These are phyloP conservation scores for Hemistola chrysoprasaria DNA, from an alignment of 2,888 invertebrate species.

Conservation along the genomic window DNA sequence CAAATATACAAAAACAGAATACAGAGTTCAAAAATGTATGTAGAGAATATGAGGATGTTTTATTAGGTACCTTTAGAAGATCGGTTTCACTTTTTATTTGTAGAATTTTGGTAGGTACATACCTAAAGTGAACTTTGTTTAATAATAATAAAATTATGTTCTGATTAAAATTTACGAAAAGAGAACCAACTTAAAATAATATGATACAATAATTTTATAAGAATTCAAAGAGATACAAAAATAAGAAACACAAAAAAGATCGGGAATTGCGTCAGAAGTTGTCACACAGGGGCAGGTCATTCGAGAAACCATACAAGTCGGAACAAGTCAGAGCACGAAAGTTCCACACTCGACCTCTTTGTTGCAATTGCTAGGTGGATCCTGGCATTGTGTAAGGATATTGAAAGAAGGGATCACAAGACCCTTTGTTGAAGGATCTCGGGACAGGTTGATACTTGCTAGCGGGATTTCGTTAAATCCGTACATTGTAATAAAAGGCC, in stretches of 20 bases:
- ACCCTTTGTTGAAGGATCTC: conserved; percentile 28
- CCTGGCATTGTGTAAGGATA: conserved; percentile 37
- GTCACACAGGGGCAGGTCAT: conserved; percentile 21
- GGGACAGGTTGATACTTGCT: conserved; percentile 42
- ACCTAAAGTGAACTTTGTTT: too few relatives aligned
- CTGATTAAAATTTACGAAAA: too few relatives aligned
- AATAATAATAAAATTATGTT: too few relatives aligned
- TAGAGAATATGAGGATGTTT: conserved; percentile 35
- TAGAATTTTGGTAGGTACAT: too few relatives aligned
- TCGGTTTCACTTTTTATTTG: conserved; percentile 13
- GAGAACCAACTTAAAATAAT: too few relatives aligned
- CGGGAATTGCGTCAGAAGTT: conserved; percentile 10
- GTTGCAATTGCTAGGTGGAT: conserved; percentile 31
- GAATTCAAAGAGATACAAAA: too few relatives aligned
- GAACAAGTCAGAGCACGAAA: conserved; percentile 25
- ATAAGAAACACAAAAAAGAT: too few relatives aligned
- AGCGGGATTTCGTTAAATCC: conserved; percentile 26
- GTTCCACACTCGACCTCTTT: conserved; percentile 28
- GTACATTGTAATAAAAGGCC: conserved; percentile 17
- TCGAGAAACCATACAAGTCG: conserved; percentile 22
- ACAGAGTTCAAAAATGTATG: too few relatives aligned
- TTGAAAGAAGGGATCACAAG: conserved; percentile 38
- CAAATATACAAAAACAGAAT: conserved; percentile 32
- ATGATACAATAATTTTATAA: too few relatives aligned
- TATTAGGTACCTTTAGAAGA: conserved; percentile 35